Percentiles rank a stretch among this genome's conserved stretches.
Evolutionary conservation across 2,113 vertebrate species (phyloP).

Genomic region (Phaethornis superciliosus): DNA sequence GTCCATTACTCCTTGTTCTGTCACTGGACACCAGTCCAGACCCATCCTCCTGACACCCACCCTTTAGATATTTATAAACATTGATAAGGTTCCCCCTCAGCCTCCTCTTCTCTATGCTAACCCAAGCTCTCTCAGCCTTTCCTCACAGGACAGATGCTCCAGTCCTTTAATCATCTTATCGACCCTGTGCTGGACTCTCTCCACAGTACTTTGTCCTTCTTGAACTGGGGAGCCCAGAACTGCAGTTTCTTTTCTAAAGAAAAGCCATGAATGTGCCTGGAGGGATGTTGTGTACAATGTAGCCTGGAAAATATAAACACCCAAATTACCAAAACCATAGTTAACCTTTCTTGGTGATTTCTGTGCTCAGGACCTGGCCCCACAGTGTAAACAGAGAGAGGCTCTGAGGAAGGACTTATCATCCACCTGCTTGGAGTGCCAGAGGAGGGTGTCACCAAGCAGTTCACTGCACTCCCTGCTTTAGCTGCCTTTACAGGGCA

Average conservation of each 20-base stretch:
- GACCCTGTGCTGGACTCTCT: no score
- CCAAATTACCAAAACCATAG: neutral
- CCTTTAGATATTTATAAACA: no score
- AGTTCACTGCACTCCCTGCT: neutral
- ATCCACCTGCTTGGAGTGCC: neutral
- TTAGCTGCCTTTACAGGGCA: neutral
- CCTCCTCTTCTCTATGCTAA: no score
- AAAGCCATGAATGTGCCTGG: neutral
- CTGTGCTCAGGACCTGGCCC: neutral
- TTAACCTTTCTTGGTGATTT: neutral
- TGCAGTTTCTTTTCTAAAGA: neutral
- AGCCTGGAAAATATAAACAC: neutral
- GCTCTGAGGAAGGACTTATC: neutral
- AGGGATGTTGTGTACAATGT: neutral
- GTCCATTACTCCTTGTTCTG: no score
- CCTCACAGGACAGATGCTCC: no score
- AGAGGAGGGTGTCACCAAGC: fast-evolving
- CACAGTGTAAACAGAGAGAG: neutral
- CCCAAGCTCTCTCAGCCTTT: no score
- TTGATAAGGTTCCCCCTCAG: no score
- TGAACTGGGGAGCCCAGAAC: no score
- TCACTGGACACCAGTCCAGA: no score
- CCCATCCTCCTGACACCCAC: no score
- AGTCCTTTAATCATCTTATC: no score
- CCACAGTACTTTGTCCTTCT: no score